Evolutionary conservation across 2,113 vertebrate species (phyloP).

Genomic region (Paradisaea rubra): DNA sequence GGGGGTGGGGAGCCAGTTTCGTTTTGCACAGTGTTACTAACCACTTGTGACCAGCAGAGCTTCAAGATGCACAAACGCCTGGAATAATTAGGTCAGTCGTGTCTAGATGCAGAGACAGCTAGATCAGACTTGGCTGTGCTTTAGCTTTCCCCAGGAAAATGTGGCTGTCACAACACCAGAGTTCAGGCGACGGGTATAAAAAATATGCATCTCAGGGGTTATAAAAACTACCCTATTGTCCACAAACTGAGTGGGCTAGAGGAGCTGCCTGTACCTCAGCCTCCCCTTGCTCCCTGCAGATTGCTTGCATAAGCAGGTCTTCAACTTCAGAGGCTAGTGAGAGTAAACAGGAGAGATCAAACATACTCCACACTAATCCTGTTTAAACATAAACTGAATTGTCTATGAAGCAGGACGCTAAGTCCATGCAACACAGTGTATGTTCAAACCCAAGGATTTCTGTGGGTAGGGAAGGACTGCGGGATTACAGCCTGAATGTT

Average conservation of each 20-base stretch:
- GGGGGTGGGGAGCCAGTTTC: background rate
- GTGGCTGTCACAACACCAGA: background rate
- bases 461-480: background rate
- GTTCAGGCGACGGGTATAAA: background rate
- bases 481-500: background rate
- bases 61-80: background rate
- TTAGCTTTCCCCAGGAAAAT: background rate
- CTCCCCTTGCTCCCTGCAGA: background rate
- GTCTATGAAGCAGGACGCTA: background rate
- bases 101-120: background rate
- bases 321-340: background rate
- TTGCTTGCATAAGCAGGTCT: background rate
- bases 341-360: background rate
- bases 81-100: conserved; percentile 6
- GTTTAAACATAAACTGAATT: background rate
- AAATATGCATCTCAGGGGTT: background rate
- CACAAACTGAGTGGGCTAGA: background rate
- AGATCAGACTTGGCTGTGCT: background rate
- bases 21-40: background rate
- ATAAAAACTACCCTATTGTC: background rate
- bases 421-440: background rate
- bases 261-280: background rate
- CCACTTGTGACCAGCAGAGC: background rate
- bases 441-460: background rate
- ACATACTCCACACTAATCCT: background rate